phyloP scores from a whole-genome alignment of 2,113 vertebrate species.

The Syngnathoides biaculeatus region DNA sequence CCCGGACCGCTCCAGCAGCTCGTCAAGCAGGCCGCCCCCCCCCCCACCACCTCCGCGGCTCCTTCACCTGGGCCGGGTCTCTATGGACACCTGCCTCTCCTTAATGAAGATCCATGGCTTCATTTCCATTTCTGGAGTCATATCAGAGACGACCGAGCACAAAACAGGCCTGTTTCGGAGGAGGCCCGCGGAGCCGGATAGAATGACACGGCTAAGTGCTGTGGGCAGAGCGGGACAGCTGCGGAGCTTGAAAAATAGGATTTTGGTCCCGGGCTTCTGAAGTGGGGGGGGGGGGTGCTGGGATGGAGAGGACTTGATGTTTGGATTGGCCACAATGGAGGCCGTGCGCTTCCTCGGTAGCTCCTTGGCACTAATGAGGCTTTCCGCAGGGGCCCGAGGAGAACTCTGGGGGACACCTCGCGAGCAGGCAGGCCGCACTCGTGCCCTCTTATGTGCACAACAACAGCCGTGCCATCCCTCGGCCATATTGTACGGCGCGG shows the following conservation, averaged over 20 bases:
- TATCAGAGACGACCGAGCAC: constrained; percentile 74
- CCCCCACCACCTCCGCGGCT: constrained; percentile 42
- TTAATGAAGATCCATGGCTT: constrained; percentile 85
- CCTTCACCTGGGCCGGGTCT: constrained; percentile 84
- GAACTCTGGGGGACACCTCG: constrained; percentile 46
- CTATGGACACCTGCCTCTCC: constrained; percentile 85
- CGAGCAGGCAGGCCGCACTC: constrained; percentile 16
- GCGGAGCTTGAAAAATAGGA: constrained; percentile 75
- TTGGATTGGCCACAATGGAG: constrained; percentile 80
- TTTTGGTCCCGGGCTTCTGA: constrained; percentile 67
- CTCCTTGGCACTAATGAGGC: constrained; percentile 65
- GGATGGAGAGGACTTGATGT: constrained; percentile 71
- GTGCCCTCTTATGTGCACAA: constrained; percentile 39
- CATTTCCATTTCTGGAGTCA: constrained; percentile 84
- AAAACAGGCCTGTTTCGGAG: constrained; percentile 74
- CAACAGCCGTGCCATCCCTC: constrained; percentile 39
- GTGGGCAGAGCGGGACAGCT: constrained; percentile 76
- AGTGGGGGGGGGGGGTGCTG: constrained; percentile 62
- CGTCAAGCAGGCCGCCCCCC: neutral
- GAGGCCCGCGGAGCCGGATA: constrained; percentile 76
- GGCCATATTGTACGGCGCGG: constrained; percentile 39
- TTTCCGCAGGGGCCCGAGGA: constrained; percentile 59
- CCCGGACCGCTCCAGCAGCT: constrained; percentile 16
- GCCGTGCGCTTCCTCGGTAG: constrained; percentile 67
- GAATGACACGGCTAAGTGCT: constrained; percentile 79